phyloP scores from a whole-genome alignment of 2,888 invertebrate genomes.

The Lamellibrachia columna region DNA sequence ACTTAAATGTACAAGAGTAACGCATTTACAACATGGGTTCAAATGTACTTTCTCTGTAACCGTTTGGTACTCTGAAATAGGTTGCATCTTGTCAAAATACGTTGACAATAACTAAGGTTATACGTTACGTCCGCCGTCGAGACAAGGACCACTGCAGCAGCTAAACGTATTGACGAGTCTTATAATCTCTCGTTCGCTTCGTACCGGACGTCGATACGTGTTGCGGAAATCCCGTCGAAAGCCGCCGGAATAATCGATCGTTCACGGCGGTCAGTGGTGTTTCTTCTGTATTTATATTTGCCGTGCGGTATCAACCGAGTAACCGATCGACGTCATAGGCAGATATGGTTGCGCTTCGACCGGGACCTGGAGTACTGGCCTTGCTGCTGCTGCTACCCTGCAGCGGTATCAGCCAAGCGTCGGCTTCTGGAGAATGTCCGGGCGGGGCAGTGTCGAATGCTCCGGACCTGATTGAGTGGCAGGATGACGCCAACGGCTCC shows the following conservation, averaged over 20 bases:
- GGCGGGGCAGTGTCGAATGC: background rate
- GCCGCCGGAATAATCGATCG: background rate
- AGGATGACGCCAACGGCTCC: background rate
- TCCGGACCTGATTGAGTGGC: background rate
- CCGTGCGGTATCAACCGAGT: background rate
- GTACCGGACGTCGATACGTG: background rate
- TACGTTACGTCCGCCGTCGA: background rate
- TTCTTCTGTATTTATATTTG: background rate
- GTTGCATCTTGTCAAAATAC: too few species aligned
- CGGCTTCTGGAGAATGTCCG: background rate
- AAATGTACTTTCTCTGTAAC: background rate
- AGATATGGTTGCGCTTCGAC: background rate
- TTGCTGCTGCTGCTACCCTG: background rate
- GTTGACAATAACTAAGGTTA: background rate
- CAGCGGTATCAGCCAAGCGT: background rate
- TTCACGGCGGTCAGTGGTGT: background rate
- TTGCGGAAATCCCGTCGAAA: conserved; percentile 12
- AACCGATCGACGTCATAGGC: background rate
- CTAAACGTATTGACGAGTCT: background rate
- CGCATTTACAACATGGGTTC: background rate
- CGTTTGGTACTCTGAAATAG: background rate
- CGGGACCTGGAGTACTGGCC: background rate
- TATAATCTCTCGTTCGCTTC: background rate
- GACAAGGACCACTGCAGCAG: background rate
- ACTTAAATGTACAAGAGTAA: background rate